Evolutionary conservation across 2,888 invertebrate species (phyloP).

Genomic region (Epistrophe eligans): DNA sequence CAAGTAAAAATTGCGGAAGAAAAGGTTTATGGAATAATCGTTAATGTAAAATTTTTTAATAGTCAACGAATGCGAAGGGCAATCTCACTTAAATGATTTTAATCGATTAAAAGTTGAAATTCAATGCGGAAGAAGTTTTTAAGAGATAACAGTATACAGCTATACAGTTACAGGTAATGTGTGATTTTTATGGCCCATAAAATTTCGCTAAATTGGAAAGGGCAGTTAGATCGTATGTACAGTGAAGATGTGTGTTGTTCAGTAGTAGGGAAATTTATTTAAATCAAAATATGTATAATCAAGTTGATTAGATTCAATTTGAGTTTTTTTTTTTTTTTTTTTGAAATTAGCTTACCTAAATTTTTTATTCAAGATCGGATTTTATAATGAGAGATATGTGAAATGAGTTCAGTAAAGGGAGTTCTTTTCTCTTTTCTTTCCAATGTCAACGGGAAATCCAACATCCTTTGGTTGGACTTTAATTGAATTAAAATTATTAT

Average conservation of each 20-base stretch:
- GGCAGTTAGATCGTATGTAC: background rate
- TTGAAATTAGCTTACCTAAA: background rate
- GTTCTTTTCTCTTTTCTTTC: background rate
- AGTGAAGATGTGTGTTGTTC: background rate
- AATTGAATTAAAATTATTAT: no score
- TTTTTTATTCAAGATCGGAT: background rate
- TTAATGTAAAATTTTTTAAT: background rate
- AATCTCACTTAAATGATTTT: slow-evolving; percentile 1
- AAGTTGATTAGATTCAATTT: background rate
- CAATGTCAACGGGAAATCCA: no score
- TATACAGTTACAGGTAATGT: background rate
- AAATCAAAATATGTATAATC: background rate
- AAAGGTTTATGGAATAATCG: background rate
- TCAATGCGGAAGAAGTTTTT: background rate
- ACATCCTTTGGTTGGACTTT: no score
- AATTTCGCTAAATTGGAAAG: background rate
- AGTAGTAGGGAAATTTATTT: background rate
- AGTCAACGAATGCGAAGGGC: background rate
- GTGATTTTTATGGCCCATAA: background rate
- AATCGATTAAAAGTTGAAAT: background rate
- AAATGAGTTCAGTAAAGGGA: background rate
- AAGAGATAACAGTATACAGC: no score
- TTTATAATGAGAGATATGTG: background rate
- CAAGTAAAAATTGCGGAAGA: background rate
- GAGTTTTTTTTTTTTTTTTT: background rate